A percentile compares a stretch with the other conserved stretches of the same genome.
Evolutionary conservation across 2,888 invertebrate species (phyloP).

Genomic region (Arenicola marina): DNA sequence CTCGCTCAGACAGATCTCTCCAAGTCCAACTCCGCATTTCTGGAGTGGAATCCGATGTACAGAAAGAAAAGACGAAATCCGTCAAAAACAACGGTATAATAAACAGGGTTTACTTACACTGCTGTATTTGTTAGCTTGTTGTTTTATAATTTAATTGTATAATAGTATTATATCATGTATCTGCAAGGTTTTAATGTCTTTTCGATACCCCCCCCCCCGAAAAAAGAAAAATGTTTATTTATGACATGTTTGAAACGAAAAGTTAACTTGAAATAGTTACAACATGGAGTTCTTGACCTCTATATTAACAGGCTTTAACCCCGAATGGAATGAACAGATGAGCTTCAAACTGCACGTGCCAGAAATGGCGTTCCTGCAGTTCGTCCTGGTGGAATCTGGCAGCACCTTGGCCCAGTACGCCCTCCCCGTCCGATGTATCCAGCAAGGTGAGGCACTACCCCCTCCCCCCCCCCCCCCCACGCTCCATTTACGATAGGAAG

Average conservation of each 20-base stretch:
- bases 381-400: slow-evolving; percentile 55
- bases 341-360: slow-evolving; percentile 63
- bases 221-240: too few relatives aligned
- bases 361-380: slow-evolving; percentile 65
- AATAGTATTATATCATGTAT: too few relatives aligned
- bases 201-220: too few relatives aligned
- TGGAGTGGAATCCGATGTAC: slow-evolving; percentile 61
- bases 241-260: too few relatives aligned
- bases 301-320: slow-evolving; percentile 65
- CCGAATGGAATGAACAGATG: slow-evolving; percentile 66
- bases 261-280: background rate
- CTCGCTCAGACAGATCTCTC: slow-evolving; percentile 66
- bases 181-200: too few relatives aligned
- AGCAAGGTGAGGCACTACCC: too few relatives aligned
- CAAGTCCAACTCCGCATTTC: slow-evolving; percentile 64
- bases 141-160: background rate
- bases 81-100: slow-evolving; percentile 65
- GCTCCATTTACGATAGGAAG: too few relatives aligned
- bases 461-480: too few relatives aligned
- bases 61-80: slow-evolving; percentile 62
- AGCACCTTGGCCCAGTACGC: slow-evolving; percentile 62
- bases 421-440: slow-evolving; percentile 62
- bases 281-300: background rate
- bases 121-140: background rate
- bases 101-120: background rate